phyloP scores from a whole-genome alignment of 2,113 vertebrate genomes.

The Chionodraco myersi region DNA sequence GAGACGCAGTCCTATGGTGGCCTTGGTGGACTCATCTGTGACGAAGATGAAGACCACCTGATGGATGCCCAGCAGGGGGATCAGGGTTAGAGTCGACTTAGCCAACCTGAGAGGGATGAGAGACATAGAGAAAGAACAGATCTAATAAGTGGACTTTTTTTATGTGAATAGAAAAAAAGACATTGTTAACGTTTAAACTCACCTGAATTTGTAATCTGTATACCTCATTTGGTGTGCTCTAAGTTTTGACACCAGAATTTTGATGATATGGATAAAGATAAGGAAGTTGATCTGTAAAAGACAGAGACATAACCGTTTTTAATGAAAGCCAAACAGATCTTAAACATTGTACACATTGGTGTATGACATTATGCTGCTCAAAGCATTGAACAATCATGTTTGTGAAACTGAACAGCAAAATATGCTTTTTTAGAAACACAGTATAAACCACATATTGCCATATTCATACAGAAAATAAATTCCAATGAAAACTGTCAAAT shows the following conservation, averaged over 20 bases:
- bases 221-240: slow-evolving; percentile 93
- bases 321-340: background rate
- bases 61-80: slow-evolving; percentile 95
- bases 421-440: background rate
- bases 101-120: slow-evolving; percentile 86
- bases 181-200: slow-evolving; percentile 16
- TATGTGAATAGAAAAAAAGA: background rate
- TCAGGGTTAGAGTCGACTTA: slow-evolving; percentile 95
- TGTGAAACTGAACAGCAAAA: background rate
- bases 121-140: background rate
- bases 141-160: background rate
- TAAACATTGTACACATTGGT: background rate
- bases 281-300: slow-evolving; percentile 92
- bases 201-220: slow-evolving; percentile 95
- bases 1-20: slow-evolving; percentile 87
- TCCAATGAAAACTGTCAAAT: background rate
- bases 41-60: slow-evolving; percentile 92
- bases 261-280: slow-evolving; percentile 93
- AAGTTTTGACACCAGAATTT: slow-evolving; percentile 93
- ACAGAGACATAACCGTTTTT: slow-evolving; percentile 1
- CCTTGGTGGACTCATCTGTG: slow-evolving; percentile 90
- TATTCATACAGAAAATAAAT: background rate
- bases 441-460: background rate
- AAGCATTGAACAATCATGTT: background rate
- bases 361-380: background rate